Conservation (phyloP, 2,113 vertebrate species). For the Caracal caracal region DNA sequence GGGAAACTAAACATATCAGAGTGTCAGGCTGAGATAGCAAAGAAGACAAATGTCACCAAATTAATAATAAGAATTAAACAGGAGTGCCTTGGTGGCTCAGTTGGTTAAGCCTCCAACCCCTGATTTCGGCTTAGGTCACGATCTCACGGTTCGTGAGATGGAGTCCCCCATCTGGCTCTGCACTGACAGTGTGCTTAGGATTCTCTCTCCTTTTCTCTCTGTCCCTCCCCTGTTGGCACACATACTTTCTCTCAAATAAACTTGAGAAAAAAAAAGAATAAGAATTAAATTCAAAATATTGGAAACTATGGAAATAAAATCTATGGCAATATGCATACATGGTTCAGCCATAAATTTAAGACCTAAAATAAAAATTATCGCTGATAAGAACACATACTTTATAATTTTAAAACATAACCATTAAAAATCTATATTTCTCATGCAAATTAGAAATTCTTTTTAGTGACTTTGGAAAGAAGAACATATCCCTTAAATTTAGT, state of each 20-base stretch:
- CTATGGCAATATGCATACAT: not conserved
- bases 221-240: too few species aligned
- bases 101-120: too few species aligned
- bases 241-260: too few species aligned
- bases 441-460: not conserved
- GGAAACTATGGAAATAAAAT: not conserved
- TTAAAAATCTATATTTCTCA: not conserved
- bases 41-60: not conserved
- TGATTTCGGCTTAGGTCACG: too few species aligned
- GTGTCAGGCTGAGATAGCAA: not conserved
- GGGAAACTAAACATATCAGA: not conserved
- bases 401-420: not conserved
- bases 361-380: not conserved
- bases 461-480: not conserved
- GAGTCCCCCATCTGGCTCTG: too few species aligned
- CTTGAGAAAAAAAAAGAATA: not conserved
- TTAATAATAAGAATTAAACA: constrained; percentile 7
- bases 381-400: not conserved
- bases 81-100: too few species aligned
- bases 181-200: too few species aligned
- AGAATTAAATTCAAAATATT: not conserved
- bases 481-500: not conserved
- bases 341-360: not conserved
- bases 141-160: too few species aligned
- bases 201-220: too few species aligned